These are phyloP conservation scores for Copidosoma aretas DNA, from an alignment of 2,888 invertebrate species.

Conservation along the genomic window DNA sequence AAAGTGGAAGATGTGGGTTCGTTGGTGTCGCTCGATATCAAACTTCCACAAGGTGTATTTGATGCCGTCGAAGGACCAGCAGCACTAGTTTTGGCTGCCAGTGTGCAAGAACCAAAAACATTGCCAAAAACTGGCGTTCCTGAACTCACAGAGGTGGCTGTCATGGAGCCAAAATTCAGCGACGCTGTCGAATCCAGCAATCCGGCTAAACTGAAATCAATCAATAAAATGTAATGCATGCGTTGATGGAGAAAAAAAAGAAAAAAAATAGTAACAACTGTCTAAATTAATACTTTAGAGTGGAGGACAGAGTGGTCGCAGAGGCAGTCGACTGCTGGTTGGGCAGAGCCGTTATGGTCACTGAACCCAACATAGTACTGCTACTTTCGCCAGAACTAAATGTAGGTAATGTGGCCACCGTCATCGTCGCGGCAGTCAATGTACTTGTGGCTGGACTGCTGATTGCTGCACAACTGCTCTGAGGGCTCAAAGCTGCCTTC, in stretches of 20 bases:
- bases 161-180: conserved; percentile 26
- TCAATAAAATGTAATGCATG: background rate
- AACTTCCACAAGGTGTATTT: background rate
- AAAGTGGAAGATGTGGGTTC: background rate
- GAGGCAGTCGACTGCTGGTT: background rate
- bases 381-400: conserved; percentile 12
- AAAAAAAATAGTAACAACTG: background rate
- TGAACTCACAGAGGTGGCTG: background rate
- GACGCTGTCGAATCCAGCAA: conserved; percentile 26
- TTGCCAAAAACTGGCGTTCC: background rate
- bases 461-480: background rate
- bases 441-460: conserved; percentile 23
- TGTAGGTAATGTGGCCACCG: conserved; percentile 28
- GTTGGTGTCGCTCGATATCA: conserved; percentile 19
- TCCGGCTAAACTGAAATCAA: conserved; percentile 14
- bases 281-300: conserved; percentile 2
- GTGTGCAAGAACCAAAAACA: background rate
- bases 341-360: background rate
- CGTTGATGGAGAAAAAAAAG: background rate
- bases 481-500: no score
- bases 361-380: background rate
- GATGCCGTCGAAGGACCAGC: no score
- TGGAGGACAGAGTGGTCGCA: background rate
- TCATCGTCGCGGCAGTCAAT: background rate
- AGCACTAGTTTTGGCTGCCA: background rate